Base-by-base conservation (phyloP, 23 tunicate species). In the Trididemnum miniatum region DNA sequence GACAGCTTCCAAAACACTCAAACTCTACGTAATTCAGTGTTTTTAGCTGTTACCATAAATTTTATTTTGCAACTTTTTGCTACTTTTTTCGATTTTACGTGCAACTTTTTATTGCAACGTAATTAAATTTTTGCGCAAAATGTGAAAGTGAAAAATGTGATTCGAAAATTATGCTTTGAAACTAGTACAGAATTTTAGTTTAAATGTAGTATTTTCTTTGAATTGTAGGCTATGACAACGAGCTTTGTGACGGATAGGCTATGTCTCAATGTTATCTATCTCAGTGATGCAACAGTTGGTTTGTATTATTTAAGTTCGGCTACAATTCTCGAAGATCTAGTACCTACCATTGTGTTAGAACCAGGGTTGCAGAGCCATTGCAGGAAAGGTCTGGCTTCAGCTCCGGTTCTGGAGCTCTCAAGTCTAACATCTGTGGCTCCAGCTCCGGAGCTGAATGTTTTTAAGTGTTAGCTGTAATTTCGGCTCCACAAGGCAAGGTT, bases 21-120 rank as follows among this genome's bases (percentile, higher is more conserved):
- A 37, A 71, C 25, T 71, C 9, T 71, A 29, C 9, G 22, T 71
- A 71, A 22, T 71, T 26, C 40, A 27, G 31, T 71, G 76, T 71
- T 71, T 71, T 71, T 26, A 71, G 76, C 76, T 71, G 36, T 71
- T 71, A 26, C n/a, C 40, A 71, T 23, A 27, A 71, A 71, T 71
- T 71, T 71, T 71, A 71, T 71, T 12, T 71, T 71, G 76, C 76
- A 26, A 71, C 76, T 71, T 71, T 71, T 28, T 71, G 12, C 76
- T 3, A 71, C n/a, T n/a, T n/a, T n/a, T n/a, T n/a, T n/a, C n/a
- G n/a, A n/a, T n/a, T n/a, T n/a, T n/a, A n/a, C n/a, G n/a, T n/a
- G n/a, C n/a, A n/a, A n/a, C n/a, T n/a, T 63, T 63, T 63, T 9
- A 7, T 23, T 63, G 71, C 71, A 63, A 63, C 71, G 12, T 63